These are phyloP conservation scores for Candidula unifasciata DNA, from an alignment of 2,888 invertebrate genomes.

Conservation along the genomic window DNA sequence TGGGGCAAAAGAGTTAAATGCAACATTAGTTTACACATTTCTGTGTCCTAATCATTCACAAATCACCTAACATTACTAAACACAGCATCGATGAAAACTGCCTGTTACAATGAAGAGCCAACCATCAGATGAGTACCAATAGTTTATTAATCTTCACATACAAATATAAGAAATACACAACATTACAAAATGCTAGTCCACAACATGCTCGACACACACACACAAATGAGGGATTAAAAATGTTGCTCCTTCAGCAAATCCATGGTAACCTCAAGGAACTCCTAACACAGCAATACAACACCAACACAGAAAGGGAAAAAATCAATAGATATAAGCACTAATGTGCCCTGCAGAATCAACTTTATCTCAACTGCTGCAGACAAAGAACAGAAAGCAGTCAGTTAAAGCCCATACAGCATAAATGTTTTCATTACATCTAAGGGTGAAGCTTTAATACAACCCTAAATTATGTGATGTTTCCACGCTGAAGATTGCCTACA, in stretches of 20 bases:
- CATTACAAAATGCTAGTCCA: not conserved
- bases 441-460: too few species aligned
- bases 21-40: not conserved
- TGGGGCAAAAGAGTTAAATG: too few species aligned
- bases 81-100: not conserved
- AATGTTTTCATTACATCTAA: too few species aligned
- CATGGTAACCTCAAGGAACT: not conserved
- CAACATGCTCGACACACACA: not conserved
- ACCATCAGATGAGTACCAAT: slow-evolving; percentile 26
- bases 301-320: not conserved
- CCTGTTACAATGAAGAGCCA: slow-evolving; percentile 21
- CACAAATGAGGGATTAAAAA: slow-evolving; percentile 21
- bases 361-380: not conserved
- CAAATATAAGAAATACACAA: not conserved
- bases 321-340: not conserved
- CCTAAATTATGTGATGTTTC: too few species aligned
- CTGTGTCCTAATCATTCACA: not conserved
- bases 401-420: too few species aligned
- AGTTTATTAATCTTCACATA: slow-evolving; percentile 36
- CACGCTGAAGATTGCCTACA: too few species aligned
- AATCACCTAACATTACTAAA: not conserved
- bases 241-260: not conserved
- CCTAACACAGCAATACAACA: not conserved
- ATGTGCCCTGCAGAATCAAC: not conserved
- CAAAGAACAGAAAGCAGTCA: not conserved